Conservation (phyloP, 2,888 invertebrate species). For the Spatulosminthurus flaviceps region DNA sequence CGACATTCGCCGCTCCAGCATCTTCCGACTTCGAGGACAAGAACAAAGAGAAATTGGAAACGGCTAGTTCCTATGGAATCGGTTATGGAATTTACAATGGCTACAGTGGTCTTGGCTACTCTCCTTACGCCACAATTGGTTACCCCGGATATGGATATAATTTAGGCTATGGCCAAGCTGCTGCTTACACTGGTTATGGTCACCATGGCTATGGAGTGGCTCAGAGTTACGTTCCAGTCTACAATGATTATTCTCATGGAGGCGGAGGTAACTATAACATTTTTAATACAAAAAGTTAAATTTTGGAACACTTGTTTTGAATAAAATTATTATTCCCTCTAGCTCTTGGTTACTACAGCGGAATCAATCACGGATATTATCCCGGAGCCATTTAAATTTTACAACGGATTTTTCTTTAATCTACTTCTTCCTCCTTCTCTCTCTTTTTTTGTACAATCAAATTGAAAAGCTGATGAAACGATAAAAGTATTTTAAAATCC, state of each 20-base stretch:
- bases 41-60: slow-evolving; percentile 56
- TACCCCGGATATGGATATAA: background rate
- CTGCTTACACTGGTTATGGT: background rate
- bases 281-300: too few species aligned
- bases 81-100: slow-evolving; percentile 45
- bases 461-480: slow-evolving; percentile 3
- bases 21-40: slow-evolving; percentile 34
- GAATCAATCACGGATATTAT: slow-evolving; percentile 20
- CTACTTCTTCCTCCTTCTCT: background rate
- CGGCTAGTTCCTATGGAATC: slow-evolving; percentile 51
- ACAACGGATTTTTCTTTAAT: background rate
- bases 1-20: slow-evolving; percentile 51
- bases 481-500: background rate
- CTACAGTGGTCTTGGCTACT: slow-evolving; percentile 39
- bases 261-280: background rate
- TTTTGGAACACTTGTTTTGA: too few species aligned
- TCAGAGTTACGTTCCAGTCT: slow-evolving; percentile 9
- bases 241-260: background rate
- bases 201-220: background rate
- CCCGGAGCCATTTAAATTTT: background rate
- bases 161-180: background rate
- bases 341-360: slow-evolving; percentile 21
- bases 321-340: too few species aligned
- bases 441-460: background rate
- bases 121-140: background rate